phyloP scores from a whole-genome alignment of 1,140 invertebrate species.

The Drosophila elegans region DNA sequence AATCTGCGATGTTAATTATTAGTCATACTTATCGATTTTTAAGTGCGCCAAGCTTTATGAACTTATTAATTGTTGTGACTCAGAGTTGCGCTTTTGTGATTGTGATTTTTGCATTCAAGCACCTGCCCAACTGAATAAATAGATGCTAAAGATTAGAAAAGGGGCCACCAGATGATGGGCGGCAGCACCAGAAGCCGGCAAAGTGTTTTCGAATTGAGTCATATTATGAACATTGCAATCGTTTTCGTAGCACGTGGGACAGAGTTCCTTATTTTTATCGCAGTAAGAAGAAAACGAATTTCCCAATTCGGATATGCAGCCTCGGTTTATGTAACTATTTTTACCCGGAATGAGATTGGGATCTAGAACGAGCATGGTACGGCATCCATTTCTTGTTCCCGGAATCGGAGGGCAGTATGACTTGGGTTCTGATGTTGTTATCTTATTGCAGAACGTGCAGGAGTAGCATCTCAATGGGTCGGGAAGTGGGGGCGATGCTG shows the following conservation, averaged over 20 bases:
- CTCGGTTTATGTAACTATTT: slow-evolving; percentile 50
- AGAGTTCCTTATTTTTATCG: slow-evolving; percentile 34
- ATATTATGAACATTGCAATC: slow-evolving; percentile 52
- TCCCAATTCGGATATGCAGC: slow-evolving; percentile 61
- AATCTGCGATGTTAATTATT: not conserved
- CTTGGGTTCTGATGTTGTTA: not conserved
- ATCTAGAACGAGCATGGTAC: slow-evolving; percentile 9
- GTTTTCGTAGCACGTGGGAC: slow-evolving; percentile 39
- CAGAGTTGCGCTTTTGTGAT: not conserved
- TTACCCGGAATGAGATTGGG: slow-evolving; percentile 22
- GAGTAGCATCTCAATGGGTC: slow-evolving; percentile 14
- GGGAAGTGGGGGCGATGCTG: not conserved
- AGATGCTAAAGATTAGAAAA: slow-evolving; percentile 15
- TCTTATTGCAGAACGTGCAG: slow-evolving; percentile 20
- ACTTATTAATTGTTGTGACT: slow-evolving; percentile 15
- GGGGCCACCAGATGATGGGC: not conserved
- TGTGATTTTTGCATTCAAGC: not conserved
- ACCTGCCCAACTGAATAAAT: slow-evolving; percentile 13
- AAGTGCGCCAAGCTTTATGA: slow-evolving; percentile 2
- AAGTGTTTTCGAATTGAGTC: not conserved
- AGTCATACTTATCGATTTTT: slow-evolving; percentile 23
- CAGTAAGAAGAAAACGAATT: slow-evolving; percentile 36
- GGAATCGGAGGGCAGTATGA: not conserved
- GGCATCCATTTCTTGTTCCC: slow-evolving; percentile 6
- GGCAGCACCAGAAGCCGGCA: not conserved